These are phyloP conservation scores for rabbit (Oryctolagus cuniculus) DNA, from an alignment of 2,113 vertebrate species.

Conservation along the genomic window mOryCun1.1 NC_091438.1:139130501-139131000, in stretches of 20 bases:
- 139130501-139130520: neutral
- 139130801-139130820: neutral
- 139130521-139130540: slow-evolving; percentile 8
- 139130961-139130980: neutral
- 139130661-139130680: neutral
- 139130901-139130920: neutral
- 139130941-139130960: neutral
- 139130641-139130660: neutral
- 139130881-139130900: neutral
- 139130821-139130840: neutral
- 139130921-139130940: neutral
- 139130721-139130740: neutral
- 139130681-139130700: neutral
- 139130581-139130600: neutral
- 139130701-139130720: neutral
- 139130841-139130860: neutral
- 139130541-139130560: slow-evolving; percentile 48
- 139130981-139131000: neutral
- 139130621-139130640: neutral
- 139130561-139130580: neutral
- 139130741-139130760: neutral
- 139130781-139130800: neutral
- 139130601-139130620: neutral
- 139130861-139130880: neutral
- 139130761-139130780: neutral